A percentile compares a stretch with the other conserved stretches of the same genome.
Evolutionary conservation across 2,797 vertebrate species (phyloP).

Genomic region (Moxostoma hubbsi): DNA sequence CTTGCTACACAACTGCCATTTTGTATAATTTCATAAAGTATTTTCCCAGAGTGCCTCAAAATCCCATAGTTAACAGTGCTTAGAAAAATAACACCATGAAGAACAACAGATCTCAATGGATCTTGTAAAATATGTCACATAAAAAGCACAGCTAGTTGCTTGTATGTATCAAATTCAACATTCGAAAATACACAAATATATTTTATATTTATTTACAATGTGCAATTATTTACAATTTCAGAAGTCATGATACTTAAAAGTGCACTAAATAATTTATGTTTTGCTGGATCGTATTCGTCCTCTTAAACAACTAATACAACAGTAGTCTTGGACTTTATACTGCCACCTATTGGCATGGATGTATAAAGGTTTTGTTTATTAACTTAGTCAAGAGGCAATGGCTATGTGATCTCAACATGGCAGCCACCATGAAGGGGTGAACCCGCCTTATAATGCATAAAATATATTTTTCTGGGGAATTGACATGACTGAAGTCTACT

Average conservation of each 20-base stretch:
- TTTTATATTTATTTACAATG: neutral
- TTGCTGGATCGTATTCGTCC: too few species aligned
- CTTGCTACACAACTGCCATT: neutral
- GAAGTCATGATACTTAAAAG: neutral
- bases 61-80: neutral
- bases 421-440: too few species aligned
- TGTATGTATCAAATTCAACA: conserved; percentile 8
- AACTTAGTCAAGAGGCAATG: too few species aligned
- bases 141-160: neutral
- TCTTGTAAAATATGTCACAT: too few species aligned
- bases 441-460: too few species aligned
- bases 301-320: too few species aligned
- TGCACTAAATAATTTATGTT: neutral
- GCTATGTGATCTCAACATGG: too few species aligned
- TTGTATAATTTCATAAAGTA: neutral
- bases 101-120: neutral
- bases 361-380: neutral
- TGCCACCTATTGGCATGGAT: neutral
- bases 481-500: too few species aligned
- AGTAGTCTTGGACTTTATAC: neutral
- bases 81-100: neutral
- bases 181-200: neutral
- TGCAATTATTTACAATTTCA: conserved; percentile 24
- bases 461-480: too few species aligned
- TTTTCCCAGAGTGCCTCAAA: neutral